These are phyloP conservation scores for Nycticorax nycticorax DNA, from an alignment of 2,113 vertebrate genomes.

Conservation along the genomic window DNA sequence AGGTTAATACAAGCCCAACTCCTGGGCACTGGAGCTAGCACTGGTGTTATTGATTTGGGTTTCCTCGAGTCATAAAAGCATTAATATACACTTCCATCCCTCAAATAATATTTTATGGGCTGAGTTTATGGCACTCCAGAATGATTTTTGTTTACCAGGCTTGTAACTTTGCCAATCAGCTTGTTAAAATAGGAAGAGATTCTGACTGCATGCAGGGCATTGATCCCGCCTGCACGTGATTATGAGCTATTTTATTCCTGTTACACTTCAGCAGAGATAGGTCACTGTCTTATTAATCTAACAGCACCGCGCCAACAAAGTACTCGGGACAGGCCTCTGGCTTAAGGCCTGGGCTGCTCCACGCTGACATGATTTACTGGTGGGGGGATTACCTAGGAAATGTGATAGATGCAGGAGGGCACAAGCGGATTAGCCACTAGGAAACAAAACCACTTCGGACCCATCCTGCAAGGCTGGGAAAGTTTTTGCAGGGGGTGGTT, in stretches of 20 bases:
- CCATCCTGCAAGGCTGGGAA: background rate
- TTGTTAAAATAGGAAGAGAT: slow-evolving; percentile 68
- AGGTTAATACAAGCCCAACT: slow-evolving; percentile 1
- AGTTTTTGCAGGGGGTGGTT: background rate
- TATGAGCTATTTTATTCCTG: slow-evolving; percentile 70
- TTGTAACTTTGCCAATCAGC: slow-evolving; percentile 71
- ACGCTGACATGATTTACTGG: slow-evolving; percentile 45
- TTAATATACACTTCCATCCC: slow-evolving; percentile 38
- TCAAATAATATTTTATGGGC: slow-evolving; percentile 51
- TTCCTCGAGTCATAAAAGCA: slow-evolving; percentile 23
- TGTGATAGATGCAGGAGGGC: background rate
- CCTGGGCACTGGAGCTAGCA: background rate
- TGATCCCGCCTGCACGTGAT: slow-evolving; percentile 64
- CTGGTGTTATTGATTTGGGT: slow-evolving; percentile 9
- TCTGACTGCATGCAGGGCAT: slow-evolving; percentile 60
- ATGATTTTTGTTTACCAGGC: slow-evolving; percentile 58
- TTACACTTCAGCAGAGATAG: slow-evolving; percentile 64
- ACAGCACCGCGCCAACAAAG: slow-evolving; percentile 40
- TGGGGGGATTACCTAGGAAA: slow-evolving; percentile 27
- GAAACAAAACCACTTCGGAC: background rate
- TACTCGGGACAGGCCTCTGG: slow-evolving; percentile 13
- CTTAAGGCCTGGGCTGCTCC: slow-evolving; percentile 33
- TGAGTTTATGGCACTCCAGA: slow-evolving; percentile 44
- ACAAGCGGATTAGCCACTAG: background rate
- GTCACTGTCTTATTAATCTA: slow-evolving; percentile 69